Evolutionary conservation across 2,888 invertebrate species (phyloP).

Genomic region (Andrena praecox): DNA sequence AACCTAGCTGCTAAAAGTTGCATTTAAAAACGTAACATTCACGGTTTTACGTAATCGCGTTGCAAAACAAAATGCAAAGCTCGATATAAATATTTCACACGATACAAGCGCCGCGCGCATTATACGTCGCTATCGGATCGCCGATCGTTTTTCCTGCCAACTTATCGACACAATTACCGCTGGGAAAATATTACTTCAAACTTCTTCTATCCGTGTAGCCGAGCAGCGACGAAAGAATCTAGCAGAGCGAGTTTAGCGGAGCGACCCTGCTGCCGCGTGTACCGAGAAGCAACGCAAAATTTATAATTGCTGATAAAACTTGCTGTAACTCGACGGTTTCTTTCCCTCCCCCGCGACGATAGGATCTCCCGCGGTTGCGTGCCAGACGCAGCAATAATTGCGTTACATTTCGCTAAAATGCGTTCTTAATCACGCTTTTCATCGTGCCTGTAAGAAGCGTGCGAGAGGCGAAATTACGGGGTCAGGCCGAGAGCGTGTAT

Average conservation of each 20-base stretch:
- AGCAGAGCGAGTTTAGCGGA: background rate
- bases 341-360: slow-evolving; percentile 23
- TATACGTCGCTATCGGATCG: slow-evolving; percentile 20
- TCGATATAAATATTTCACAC: slow-evolving; percentile 6
- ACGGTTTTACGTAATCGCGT: background rate
- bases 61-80: background rate
- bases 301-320: slow-evolving; percentile 45
- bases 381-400: slow-evolving; percentile 56
- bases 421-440: slow-evolving; percentile 53
- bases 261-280: background rate
- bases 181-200: slow-evolving; percentile 1
- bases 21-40: background rate
- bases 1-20: no score
- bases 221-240: background rate
- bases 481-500: slow-evolving; percentile 9
- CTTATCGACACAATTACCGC: slow-evolving; percentile 24
- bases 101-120: background rate
- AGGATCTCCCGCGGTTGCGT: slow-evolving; percentile 32
- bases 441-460: slow-evolving; percentile 36
- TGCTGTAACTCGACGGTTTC: slow-evolving; percentile 13
- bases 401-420: slow-evolving; percentile 56
- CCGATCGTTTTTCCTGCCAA: slow-evolving; percentile 19
- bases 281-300: slow-evolving; percentile 43
- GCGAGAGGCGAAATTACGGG: slow-evolving; percentile 27
- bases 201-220: background rate